Base-by-base conservation (phyloP, 2,113 vertebrate genomes). In the Kryptolebias marmoratus region DNA sequence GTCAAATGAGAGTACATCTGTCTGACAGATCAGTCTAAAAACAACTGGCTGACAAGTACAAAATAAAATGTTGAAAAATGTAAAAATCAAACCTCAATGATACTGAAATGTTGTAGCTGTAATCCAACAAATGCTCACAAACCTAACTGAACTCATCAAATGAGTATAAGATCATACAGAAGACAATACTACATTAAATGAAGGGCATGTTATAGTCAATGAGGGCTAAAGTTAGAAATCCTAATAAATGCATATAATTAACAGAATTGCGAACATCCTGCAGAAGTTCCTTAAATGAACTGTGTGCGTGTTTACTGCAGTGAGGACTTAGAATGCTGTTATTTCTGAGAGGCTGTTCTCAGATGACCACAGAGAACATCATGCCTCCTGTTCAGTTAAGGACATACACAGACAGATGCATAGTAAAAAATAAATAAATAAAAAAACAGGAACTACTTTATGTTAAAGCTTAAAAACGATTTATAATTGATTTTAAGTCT, bases 301-400 rank as follows among this genome's bases (percentile, higher is more conserved):
- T 16, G 14, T 49, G 52, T 71, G 60, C 72, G 44, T 61, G 59
- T 71, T 60, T 0, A 0, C 15, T 55, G 61, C 16, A 71, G 28
- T 10, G 22, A 50, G 72, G 22, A 75, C 65, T 70, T 52, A 0
- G 31, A 48, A 68, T 70, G 2, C 68, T 45, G 81, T 88, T 91
- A 90, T 91, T 90, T 83, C 71, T 63, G 84, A 53, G 64, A 50
- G 16, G 50, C 63, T 72, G 68, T 89, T 88, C 88, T 48, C 27
- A 68, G 77, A 80, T 81, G 78, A 78, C 63, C 70, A 50, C 54
- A 27, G 79, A 63, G 68, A 92, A 92, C 76, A 68, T 5, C 87
- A 92, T 56, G 68, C 77, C 82, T 39, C 66, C 49, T n/a, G 70
- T n/a, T 12, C 31, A 4, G 28, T 15, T 48, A 80, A 78, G 69